phyloP scores from a whole-genome alignment of 1,140 invertebrate species.

The Diuraphis noxia region DNA sequence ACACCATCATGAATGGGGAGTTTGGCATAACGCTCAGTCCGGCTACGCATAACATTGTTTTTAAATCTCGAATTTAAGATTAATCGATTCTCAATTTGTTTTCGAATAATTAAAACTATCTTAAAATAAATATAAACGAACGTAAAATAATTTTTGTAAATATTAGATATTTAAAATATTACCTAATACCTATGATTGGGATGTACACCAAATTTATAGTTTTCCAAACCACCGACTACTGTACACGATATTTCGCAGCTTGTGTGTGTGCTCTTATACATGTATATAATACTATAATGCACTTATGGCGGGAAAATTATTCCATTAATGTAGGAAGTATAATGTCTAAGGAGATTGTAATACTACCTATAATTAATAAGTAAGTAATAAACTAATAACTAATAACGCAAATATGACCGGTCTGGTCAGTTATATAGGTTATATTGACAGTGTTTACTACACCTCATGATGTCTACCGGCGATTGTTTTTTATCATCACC shows the following conservation, averaged over 20 bases:
- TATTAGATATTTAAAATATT: neutral
- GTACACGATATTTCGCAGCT: too few relatives aligned
- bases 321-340: neutral
- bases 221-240: too few relatives aligned
- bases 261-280: too few relatives aligned
- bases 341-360: neutral
- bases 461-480: neutral
- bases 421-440: constrained; percentile 22
- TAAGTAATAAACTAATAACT: neutral
- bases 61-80: constrained; percentile 35
- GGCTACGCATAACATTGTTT: neutral
- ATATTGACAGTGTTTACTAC: neutral
- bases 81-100: neutral
- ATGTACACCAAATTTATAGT: too few relatives aligned
- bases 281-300: too few relatives aligned
- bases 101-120: neutral
- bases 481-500: neutral
- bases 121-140: neutral
- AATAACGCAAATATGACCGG: neutral
- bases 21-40: constrained; percentile 70
- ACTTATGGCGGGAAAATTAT: neutral
- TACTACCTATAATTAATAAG: neutral
- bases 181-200: too few relatives aligned
- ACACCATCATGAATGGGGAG: constrained; percentile 63
- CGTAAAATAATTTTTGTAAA: neutral